phyloP scores from a whole-genome alignment of 2,797 vertebrate genomes.

The Aythya fuligula region DNA sequence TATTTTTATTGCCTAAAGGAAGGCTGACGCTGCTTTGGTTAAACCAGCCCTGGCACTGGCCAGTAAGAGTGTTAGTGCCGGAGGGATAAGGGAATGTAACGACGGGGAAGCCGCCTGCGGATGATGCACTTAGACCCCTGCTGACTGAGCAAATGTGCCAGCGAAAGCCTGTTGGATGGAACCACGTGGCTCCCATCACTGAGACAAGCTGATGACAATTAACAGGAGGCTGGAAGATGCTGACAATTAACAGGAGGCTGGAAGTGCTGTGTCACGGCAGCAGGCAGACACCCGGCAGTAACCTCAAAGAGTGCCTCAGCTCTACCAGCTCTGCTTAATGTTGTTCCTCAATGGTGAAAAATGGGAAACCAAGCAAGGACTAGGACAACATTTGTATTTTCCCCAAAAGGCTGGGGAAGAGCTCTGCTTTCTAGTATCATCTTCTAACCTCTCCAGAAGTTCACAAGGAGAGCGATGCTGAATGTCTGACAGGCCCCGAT shows the following conservation, averaged over 20 bases:
- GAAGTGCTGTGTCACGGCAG: background rate
- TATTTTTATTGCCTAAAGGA: background rate
- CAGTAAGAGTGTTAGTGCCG: background rate
- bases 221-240: background rate
- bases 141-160: background rate
- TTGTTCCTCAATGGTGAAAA: background rate
- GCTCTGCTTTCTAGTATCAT: background rate
- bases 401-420: background rate
- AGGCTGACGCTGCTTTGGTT: background rate
- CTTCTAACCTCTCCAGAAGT: background rate
- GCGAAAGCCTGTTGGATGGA: background rate
- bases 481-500: background rate
- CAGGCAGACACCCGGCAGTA: background rate
- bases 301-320: background rate
- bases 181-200: background rate
- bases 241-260: background rate
- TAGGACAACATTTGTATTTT: background rate
- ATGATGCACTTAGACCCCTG: background rate
- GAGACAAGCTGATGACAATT: background rate
- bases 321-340: background rate
- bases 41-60: background rate
- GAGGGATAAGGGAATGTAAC: background rate
- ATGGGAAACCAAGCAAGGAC: background rate
- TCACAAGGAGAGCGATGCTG: background rate
- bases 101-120: fast-evolving